Conservation (phyloP, 2,888 invertebrate species). For the Imbricaverruca yamaguchii region DNA sequence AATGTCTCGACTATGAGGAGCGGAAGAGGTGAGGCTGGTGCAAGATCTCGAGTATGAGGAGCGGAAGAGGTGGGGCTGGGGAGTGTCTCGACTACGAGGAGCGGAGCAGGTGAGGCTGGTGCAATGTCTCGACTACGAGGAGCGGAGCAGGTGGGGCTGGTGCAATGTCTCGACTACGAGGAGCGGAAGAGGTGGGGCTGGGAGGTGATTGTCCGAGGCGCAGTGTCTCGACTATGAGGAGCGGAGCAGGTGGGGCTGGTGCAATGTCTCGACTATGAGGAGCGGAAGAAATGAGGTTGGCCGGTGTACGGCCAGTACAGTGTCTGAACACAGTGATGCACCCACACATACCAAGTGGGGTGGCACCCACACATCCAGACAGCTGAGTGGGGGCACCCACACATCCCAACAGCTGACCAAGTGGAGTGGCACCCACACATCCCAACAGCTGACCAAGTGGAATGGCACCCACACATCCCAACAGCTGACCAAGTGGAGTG, state of each 20-base stretch:
- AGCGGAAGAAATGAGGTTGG: slow-evolving; percentile 49
- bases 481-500: too few relatives aligned
- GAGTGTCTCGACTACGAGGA: slow-evolving; percentile 64
- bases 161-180: slow-evolving; percentile 60
- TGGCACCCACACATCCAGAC: too few relatives aligned
- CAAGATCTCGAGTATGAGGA: slow-evolving; percentile 63
- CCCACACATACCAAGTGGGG: too few relatives aligned
- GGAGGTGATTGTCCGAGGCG: slow-evolving; percentile 39
- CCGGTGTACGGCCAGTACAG: too few relatives aligned
- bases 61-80: slow-evolving; percentile 48
- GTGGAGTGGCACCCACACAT: too few relatives aligned
- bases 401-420: too few relatives aligned
- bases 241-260: slow-evolving; percentile 47
- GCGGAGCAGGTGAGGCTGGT: slow-evolving; percentile 48
- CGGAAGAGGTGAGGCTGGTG: slow-evolving; percentile 48
- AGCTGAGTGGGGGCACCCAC: too few relatives aligned
- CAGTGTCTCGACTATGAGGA: slow-evolving; percentile 63
- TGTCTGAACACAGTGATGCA: too few relatives aligned
- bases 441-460: too few relatives aligned
- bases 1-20: slow-evolving; percentile 63
- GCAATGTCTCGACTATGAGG: slow-evolving; percentile 62
- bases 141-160: slow-evolving; percentile 48
- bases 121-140: slow-evolving; percentile 62
- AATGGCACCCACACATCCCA: too few relatives aligned
- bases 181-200: slow-evolving; percentile 49